Percentiles rank a stretch among this genome's conserved stretches.
Evolutionary conservation across 1,140 invertebrate genomes (phyloP).

Genomic region (Acromyrmex echinatior): DNA sequence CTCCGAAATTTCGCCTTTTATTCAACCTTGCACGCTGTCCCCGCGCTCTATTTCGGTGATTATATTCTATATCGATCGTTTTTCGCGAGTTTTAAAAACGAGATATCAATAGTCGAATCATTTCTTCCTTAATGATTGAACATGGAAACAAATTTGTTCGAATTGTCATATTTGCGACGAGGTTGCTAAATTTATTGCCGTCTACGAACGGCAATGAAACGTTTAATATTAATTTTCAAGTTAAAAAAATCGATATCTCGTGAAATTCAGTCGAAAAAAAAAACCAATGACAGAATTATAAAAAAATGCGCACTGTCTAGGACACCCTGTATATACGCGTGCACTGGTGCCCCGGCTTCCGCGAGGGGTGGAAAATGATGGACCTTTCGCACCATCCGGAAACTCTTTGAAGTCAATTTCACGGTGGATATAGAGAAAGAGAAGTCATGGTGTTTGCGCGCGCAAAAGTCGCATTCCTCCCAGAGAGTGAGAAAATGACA

Average conservation of each 20-base stretch:
- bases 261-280: not conserved
- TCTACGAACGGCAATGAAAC: not conserved
- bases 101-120: not conserved
- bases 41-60: not conserved
- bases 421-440: slow-evolving; percentile 55
- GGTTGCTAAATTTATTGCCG: not conserved
- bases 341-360: slow-evolving; percentile 36
- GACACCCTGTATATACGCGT: slow-evolving; percentile 32
- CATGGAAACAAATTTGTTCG: not conserved
- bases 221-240: not conserved
- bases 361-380: slow-evolving; percentile 66
- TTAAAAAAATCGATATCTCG: not conserved
- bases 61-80: slow-evolving; percentile 2
- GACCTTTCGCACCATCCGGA: slow-evolving; percentile 50
- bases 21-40: not conserved
- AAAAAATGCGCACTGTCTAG: not conserved
- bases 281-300: not conserved
- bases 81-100: not conserved
- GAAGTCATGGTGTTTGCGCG: slow-evolving; percentile 55
- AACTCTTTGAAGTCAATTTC: slow-evolving; percentile 66
- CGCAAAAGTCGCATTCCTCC: slow-evolving; percentile 51
- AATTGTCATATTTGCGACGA: not conserved
- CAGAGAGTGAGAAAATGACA: slow-evolving; percentile 60
- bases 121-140: not conserved
- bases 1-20: slow-evolving; percentile 16